Conservation (phyloP, 2,113 vertebrate genomes). For the Neotoma lepida region DNA sequence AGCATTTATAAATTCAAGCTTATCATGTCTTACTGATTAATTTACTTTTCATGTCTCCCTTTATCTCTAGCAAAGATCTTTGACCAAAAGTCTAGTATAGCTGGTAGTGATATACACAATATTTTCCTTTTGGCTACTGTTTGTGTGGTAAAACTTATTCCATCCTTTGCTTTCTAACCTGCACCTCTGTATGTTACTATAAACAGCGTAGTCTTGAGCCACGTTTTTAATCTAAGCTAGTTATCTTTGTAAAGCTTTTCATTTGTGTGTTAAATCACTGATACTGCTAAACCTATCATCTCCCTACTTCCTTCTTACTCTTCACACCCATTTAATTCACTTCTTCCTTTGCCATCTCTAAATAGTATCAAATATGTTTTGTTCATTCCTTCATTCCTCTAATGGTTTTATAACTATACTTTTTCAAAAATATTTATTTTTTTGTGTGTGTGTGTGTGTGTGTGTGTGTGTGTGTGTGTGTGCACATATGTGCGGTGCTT, state of each 20-base stretch:
- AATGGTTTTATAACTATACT: neutral
- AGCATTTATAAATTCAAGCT: neutral
- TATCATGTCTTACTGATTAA: neutral
- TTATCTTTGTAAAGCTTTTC: neutral
- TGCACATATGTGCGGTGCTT: rapidly evolving
- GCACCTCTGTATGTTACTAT: neutral
- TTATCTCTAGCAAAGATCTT: neutral
- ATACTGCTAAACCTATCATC: neutral
- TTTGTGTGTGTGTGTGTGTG: neutral
- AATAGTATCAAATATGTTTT: neutral
- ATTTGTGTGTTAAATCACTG: neutral
- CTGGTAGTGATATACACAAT: neutral
- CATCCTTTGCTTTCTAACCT: neutral
- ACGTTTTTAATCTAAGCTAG: neutral
- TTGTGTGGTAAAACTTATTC: too few species aligned
- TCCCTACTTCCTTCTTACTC: neutral
- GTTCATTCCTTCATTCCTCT: neutral
- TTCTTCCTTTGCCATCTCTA: neutral
- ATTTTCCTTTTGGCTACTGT: neutral
- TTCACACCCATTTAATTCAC: neutral
- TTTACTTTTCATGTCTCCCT: neutral
- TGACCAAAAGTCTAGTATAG: neutral
- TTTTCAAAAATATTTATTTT: neutral
- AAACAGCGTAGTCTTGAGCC: neutral
- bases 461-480: neutral